A percentile compares a stretch with the other conserved stretches of the same genome.
Conservation (phyloP, 2,797 vertebrate species). For the Melopsittacus undulatus region DNA sequence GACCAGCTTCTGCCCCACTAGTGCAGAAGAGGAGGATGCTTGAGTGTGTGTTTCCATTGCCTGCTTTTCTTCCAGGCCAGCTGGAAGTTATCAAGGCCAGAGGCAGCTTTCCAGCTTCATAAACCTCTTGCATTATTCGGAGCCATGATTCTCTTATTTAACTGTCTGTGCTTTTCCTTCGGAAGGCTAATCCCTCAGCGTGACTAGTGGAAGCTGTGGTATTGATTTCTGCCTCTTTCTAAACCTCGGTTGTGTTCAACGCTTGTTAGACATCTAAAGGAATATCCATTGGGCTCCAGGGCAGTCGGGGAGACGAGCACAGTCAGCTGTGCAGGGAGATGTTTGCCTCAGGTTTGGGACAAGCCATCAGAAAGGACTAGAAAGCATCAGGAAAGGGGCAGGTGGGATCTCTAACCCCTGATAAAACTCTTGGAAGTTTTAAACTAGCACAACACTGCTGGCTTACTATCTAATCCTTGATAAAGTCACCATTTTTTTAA, state of each 20-base stretch:
- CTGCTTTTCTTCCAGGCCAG: conserved; percentile 43
- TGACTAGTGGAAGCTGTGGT: conserved; percentile 79
- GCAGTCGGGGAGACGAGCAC: conserved; percentile 69
- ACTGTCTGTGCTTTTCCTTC: conserved; percentile 75
- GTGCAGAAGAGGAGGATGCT: conserved; percentile 19
- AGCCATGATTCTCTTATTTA: conserved; percentile 82
- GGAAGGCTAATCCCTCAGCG: conserved; percentile 82
- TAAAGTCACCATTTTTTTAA: not conserved
- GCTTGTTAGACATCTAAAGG: conserved; percentile 82
- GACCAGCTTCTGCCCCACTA: not conserved
- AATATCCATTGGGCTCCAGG: conserved; percentile 77
- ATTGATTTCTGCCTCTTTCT: conserved; percentile 86
- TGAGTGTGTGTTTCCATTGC: conserved; percentile 28
- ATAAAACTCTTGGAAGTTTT: conserved; percentile 10
- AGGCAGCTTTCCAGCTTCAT: conserved; percentile 75
- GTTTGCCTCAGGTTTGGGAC: conserved; percentile 40
- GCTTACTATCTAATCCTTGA: not conserved
- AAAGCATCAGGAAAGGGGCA: not conserved
- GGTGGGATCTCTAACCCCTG: not conserved
- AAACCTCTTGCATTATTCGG: conserved; percentile 80
- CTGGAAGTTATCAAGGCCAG: conserved; percentile 72
- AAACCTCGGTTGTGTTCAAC: conserved; percentile 80
- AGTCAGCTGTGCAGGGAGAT: conserved; percentile 55
- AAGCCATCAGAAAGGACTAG: conserved; percentile 29
- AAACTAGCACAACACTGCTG: not conserved